phyloP scores from a whole-genome alignment of 64 coral and sea anemone species.

The Trachythela sp. region DNA sequence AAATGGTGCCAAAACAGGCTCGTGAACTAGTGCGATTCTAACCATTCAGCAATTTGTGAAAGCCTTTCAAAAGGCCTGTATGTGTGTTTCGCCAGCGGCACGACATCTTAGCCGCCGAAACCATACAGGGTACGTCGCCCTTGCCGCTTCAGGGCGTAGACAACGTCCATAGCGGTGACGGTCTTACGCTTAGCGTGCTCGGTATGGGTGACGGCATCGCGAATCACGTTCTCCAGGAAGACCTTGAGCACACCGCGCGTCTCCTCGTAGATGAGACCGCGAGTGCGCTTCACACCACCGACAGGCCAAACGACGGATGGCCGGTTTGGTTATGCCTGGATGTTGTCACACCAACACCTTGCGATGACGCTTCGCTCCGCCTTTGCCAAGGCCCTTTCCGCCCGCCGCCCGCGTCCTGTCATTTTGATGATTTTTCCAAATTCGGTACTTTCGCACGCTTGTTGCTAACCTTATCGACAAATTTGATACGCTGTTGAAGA shows the following conservation, averaged over 20 bases:
- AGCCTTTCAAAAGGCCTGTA: neutral
- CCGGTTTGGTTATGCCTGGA: constrained; percentile 10
- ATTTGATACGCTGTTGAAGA: too few relatives aligned
- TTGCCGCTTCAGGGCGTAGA: neutral
- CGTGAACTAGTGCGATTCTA: too few relatives aligned
- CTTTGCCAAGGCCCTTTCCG: constrained; percentile 10
- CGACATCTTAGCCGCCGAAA: neutral
- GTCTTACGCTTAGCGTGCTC: constrained; percentile 18
- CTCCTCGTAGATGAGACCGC: constrained; percentile 14
- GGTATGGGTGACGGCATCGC: neutral
- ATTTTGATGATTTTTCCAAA: too few relatives aligned
- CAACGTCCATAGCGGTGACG: constrained; percentile 10
- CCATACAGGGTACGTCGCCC: constrained; percentile 16
- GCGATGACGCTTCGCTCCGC: constrained; percentile 7
- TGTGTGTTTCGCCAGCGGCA: neutral
- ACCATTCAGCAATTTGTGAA: too few relatives aligned
- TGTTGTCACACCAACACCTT: neutral
- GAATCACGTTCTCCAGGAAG: constrained; percentile 10
- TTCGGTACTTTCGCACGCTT: too few relatives aligned
- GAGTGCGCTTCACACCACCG: constrained; percentile 8
- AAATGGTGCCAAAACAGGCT: too few relatives aligned
- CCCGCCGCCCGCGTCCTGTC: neutral
- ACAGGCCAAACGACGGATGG: constrained; percentile 6
- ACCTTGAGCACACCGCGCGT: constrained; percentile 9
- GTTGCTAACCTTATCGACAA: too few relatives aligned